A percentile compares a stretch with the other conserved stretches of the same genome.
These are phyloP conservation scores for Podarcis cretensis DNA, from an alignment of 2,113 vertebrate genomes.

Conservation along the genomic window DNA sequence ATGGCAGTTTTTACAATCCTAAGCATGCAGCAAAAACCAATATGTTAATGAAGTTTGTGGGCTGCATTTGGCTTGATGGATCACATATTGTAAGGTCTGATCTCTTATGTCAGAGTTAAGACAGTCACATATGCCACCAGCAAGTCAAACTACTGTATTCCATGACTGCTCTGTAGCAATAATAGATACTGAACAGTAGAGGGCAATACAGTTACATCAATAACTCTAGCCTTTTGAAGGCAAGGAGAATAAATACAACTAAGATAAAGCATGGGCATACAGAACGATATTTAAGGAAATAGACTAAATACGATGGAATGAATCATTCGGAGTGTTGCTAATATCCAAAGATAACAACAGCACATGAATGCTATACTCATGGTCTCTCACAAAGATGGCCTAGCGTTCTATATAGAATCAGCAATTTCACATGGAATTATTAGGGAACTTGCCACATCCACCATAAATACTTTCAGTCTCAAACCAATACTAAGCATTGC, in stretches of 20 bases:
- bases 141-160: too few relatives aligned
- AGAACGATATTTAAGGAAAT: neutral
- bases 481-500: neutral
- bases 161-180: slow-evolving; percentile 15
- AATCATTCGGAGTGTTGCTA: neutral
- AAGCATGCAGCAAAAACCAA: neutral
- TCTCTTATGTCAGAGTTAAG: neutral
- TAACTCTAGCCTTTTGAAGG: neutral
- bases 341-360: neutral
- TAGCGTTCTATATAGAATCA: neutral
- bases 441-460: neutral
- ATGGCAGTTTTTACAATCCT: neutral
- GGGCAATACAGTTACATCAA: slow-evolving; percentile 61
- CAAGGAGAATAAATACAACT: neutral
- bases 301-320: neutral
- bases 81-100: neutral
- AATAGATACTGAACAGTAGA: slow-evolving; percentile 33
- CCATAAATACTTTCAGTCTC: neutral
- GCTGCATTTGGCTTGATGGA: neutral
- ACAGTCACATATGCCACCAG: fast-evolving
- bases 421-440: neutral
- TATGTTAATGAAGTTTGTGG: neutral
- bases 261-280: neutral
- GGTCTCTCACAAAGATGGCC: neutral
- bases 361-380: neutral